These are phyloP conservation scores for Agrochola lychnidis DNA, from an alignment of 2,888 invertebrate species.

Conservation along the genomic window DNA sequence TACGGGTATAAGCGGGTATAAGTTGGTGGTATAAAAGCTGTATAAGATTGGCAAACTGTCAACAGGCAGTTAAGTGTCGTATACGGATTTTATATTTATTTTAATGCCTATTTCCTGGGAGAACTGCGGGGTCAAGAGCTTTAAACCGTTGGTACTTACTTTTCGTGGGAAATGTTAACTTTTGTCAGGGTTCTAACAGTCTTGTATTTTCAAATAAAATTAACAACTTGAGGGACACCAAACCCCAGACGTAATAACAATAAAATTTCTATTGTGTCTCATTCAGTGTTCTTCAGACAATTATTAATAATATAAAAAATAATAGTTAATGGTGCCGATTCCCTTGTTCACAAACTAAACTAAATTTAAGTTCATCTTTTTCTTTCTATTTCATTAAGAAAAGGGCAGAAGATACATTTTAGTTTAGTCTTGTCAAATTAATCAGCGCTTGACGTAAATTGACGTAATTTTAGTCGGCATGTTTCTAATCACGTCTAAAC, in stretches of 20 bases:
- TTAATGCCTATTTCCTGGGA: constrained; percentile 31
- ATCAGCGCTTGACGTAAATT: too few relatives aligned
- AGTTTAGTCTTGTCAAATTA: too few relatives aligned
- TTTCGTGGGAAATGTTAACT: not conserved
- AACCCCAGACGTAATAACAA: not conserved
- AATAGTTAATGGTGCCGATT: too few relatives aligned
- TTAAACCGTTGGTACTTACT: constrained; percentile 12
- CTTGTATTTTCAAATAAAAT: not conserved
- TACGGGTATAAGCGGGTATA: constrained; percentile 3
- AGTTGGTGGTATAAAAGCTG: constrained; percentile 36
- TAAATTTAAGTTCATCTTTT: too few relatives aligned
- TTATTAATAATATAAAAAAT: not conserved
- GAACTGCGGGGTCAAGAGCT: constrained; percentile 22
- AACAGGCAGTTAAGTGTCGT: constrained; percentile 42
- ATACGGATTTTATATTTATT: constrained; percentile 44
- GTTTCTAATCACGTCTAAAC: too few relatives aligned
- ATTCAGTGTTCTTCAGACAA: not conserved
- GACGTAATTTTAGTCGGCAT: too few relatives aligned
- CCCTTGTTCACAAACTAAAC: too few relatives aligned
- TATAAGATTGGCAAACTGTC: constrained; percentile 58
- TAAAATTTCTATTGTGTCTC: not conserved
- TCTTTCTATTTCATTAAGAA: too few relatives aligned
- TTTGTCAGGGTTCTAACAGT: not conserved
- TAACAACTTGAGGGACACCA: not conserved
- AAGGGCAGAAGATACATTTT: too few relatives aligned